phyloP scores from a whole-genome alignment of 1,140 invertebrate genomes.

The Drosophila bocki region DNA sequence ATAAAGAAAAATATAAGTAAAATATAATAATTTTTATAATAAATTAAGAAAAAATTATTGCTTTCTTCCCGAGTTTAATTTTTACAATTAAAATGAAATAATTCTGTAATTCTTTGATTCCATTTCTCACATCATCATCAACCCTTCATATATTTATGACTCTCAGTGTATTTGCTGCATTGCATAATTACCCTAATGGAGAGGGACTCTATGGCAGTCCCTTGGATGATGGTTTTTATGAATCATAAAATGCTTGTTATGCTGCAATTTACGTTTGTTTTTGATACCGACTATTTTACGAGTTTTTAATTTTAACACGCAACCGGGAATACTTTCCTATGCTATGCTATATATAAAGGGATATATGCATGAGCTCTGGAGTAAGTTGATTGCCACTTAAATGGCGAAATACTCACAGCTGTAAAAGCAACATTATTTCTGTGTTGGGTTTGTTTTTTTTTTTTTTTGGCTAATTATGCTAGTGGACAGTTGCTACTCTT shows the following conservation, averaged over 20 bases:
- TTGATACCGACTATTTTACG: constrained; percentile 57
- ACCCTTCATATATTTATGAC: neutral
- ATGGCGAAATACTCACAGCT: constrained; percentile 62
- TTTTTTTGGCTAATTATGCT: constrained; percentile 68
- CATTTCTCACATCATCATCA: neutral
- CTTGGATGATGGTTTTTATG: constrained; percentile 56
- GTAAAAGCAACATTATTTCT: constrained; percentile 21
- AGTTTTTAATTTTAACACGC: constrained; percentile 77
- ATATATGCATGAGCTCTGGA: constrained; percentile 1
- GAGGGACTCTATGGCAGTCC: constrained; percentile 5
- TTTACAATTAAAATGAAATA: neutral
- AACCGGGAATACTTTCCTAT: constrained; percentile 23
- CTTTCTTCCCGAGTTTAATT: no score
- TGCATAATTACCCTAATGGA: constrained; percentile 54
- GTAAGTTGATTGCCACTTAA: constrained; percentile 71
- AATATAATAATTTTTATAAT: no score
- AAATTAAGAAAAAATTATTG: no score
- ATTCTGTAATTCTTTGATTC: neutral
- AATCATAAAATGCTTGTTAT: constrained; percentile 79
- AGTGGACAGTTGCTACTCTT: constrained; percentile 32
- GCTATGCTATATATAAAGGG: constrained; percentile 5
- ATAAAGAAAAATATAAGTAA: no score
- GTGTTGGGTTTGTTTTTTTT: neutral
- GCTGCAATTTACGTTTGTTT: constrained; percentile 75
- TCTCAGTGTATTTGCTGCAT: constrained; percentile 25